These are phyloP conservation scores for Psittacula echo DNA, from an alignment of 2,797 vertebrate species.

Conservation along the genomic window DNA sequence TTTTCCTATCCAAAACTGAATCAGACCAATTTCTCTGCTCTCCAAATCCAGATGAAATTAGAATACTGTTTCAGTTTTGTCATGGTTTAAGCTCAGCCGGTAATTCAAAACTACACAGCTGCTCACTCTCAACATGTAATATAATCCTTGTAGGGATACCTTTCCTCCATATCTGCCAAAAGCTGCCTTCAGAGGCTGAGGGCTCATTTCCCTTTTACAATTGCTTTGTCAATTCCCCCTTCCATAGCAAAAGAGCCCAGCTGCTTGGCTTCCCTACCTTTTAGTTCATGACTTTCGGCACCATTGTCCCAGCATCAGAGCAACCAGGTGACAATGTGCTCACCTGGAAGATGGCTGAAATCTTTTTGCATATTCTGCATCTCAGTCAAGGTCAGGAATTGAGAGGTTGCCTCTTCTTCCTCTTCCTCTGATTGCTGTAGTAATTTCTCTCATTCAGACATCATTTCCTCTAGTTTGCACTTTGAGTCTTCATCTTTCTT, in stretches of 20 bases:
- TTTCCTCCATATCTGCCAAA: not conserved
- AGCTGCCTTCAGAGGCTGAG: not conserved
- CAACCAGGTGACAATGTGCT: not conserved
- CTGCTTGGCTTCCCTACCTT: not conserved
- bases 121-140: not conserved
- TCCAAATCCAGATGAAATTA: not conserved
- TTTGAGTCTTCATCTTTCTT: not conserved
- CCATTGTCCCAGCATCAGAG: not conserved
- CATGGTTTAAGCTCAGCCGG: not conserved
- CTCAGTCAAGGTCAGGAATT: not conserved
- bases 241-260: not conserved
- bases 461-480: not conserved
- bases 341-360: not conserved
- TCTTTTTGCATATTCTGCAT: not conserved
- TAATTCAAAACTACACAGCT: not conserved
- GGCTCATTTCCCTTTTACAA: not conserved
- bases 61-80: not conserved
- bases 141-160: not conserved
- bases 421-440: not conserved
- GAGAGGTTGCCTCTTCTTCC: not conserved
- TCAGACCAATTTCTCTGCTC: not conserved
- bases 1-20: not conserved
- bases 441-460: not conserved
- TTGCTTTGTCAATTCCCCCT: not conserved
- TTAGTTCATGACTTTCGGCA: not conserved